phyloP scores from a whole-genome alignment of 2,113 vertebrate species.

The Takifugu flavidus region DNA sequence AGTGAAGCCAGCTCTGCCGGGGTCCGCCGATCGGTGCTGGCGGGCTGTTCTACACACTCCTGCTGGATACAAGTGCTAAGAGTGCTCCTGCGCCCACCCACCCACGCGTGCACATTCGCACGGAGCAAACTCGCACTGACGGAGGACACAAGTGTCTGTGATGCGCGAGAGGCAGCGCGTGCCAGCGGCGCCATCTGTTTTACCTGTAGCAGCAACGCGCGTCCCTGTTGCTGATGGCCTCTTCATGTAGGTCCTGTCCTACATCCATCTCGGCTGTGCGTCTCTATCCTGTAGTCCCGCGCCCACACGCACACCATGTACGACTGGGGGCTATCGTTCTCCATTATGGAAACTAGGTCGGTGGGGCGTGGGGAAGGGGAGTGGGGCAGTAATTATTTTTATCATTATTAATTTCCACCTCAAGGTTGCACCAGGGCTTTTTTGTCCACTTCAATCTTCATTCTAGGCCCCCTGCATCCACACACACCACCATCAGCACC shows the following conservation, averaged over 20 bases:
- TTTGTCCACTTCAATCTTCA: conserved; percentile 74
- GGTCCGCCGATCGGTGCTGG: conserved; percentile 14
- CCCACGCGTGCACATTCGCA: not conserved
- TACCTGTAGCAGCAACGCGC: conserved; percentile 38
- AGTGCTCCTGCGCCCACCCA: conserved; percentile 16
- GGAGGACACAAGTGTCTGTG: conserved; percentile 8
- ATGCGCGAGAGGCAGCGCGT: conserved; percentile 1
- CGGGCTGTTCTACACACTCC: conserved; percentile 40
- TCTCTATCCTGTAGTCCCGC: conserved; percentile 28
- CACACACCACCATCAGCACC: conserved; percentile 32
- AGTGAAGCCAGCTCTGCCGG: conserved; percentile 10
- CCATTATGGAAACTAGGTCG: conserved; percentile 79
- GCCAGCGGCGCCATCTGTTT: conserved; percentile 39
- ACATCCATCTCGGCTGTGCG: conserved; percentile 50
- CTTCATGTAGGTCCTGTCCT: conserved; percentile 62
- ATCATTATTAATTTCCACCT: conserved; percentile 81
- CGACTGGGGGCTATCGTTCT: conserved; percentile 72
- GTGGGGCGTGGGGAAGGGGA: conserved; percentile 61
- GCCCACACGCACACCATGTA: conserved; percentile 39
- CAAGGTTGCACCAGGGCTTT: conserved; percentile 74
- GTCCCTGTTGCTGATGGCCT: conserved; percentile 31
- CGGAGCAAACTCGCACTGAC: conserved; percentile 1
- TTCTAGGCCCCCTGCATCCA: conserved; percentile 61
- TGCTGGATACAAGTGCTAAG: conserved; percentile 46
- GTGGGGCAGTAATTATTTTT: conserved; percentile 80